These are phyloP conservation scores for Leuctra nigra DNA, from an alignment of 2,888 invertebrate genomes.

Conservation along the genomic window DNA sequence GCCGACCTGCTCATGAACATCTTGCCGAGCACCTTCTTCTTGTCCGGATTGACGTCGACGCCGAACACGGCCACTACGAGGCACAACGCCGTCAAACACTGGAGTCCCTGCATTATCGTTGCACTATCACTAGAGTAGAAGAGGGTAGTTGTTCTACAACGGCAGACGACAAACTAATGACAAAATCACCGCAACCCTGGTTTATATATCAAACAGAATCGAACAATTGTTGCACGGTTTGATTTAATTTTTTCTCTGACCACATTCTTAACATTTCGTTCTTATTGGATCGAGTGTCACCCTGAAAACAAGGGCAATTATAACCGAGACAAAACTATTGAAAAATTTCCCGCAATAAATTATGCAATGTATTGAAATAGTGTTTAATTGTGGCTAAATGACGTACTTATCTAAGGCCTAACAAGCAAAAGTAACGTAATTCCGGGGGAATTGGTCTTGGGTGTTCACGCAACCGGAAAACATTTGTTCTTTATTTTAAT, in stretches of 20 bases:
- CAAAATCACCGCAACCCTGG: neutral
- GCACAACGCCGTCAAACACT: conserved; percentile 3
- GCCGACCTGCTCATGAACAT: conserved; percentile 51
- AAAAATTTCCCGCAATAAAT: neutral
- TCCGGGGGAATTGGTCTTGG: neutral
- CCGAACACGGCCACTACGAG: neutral
- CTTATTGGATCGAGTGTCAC: neutral
- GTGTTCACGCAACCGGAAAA: neutral
- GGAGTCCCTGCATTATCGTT: neutral
- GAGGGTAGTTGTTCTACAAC: neutral
- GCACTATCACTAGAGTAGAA: no score
- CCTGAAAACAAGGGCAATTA: conserved; percentile 18
- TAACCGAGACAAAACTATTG: conserved; percentile 9
- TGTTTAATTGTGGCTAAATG: no score
- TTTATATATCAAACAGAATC: conserved; percentile 6
- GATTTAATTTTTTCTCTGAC: conserved; percentile 11
- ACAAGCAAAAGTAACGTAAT: neutral
- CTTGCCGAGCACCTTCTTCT: conserved; percentile 31
- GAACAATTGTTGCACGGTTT: conserved; percentile 11
- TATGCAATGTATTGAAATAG: neutral
- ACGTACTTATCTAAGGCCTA: neutral
- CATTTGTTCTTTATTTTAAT: conserved; percentile 5
- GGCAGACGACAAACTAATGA: neutral
- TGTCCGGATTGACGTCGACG: neutral
- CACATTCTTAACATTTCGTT: conserved; percentile 16